Evolutionary conservation across 1,140 invertebrate species (phyloP).

Genomic region (Proctacanthus coquilletti): DNA sequence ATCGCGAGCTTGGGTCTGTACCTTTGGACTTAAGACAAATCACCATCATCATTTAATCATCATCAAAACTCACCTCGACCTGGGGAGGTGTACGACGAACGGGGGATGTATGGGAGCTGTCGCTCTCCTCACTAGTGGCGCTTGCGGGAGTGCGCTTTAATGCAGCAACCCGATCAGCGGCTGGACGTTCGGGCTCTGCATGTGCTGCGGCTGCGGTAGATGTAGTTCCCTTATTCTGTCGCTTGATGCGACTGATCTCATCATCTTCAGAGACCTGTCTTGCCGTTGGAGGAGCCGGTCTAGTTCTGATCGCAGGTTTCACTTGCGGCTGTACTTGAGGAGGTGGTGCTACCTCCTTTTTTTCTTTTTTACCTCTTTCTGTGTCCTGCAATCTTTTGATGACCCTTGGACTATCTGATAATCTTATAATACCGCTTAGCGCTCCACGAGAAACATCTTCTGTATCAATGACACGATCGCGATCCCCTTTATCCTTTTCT

Average conservation of each 20-base stretch:
- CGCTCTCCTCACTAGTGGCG: slow-evolving; percentile 32
- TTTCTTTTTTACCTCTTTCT: slow-evolving; percentile 61
- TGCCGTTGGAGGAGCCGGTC: slow-evolving; percentile 33
- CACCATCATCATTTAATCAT: slow-evolving; percentile 24
- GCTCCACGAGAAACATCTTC: slow-evolving; percentile 79
- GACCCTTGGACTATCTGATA: slow-evolving; percentile 74
- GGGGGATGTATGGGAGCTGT: slow-evolving; percentile 23
- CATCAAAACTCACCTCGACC: slow-evolving; percentile 51
- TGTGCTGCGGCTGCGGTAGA: slow-evolving; percentile 34
- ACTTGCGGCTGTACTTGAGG: slow-evolving; percentile 28
- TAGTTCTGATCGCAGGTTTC: slow-evolving; percentile 36
- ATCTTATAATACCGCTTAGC: slow-evolving; percentile 74
- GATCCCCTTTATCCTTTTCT: slow-evolving; percentile 42
- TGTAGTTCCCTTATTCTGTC: slow-evolving; percentile 63
- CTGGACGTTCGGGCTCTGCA: slow-evolving; percentile 16
- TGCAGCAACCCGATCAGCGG: slow-evolving; percentile 30
- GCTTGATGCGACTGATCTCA: slow-evolving; percentile 77
- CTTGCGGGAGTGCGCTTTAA: slow-evolving; percentile 24
- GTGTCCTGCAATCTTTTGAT: slow-evolving; percentile 76
- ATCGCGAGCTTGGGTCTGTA: too few relatives aligned
- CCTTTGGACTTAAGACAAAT: too few relatives aligned
- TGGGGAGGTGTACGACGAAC: slow-evolving; percentile 38
- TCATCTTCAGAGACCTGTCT: slow-evolving; percentile 76
- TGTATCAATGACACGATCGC: slow-evolving; percentile 70
- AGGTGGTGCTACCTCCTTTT: slow-evolving; percentile 38